Base-by-base conservation (phyloP, 1,140 invertebrate genomes). In the Ectropis grisescens region DNA sequence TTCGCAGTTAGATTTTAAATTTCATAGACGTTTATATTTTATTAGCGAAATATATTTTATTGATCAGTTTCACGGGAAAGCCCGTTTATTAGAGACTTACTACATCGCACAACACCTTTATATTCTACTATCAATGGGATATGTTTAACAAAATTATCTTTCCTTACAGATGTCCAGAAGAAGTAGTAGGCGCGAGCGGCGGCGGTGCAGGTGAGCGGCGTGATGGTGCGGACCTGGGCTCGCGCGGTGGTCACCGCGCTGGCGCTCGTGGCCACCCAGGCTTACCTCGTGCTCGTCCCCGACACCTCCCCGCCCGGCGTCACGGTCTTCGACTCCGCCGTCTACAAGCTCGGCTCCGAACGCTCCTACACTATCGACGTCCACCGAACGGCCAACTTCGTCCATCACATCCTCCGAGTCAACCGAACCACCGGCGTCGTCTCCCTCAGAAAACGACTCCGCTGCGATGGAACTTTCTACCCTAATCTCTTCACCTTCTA, bases 401-500 rank as follows among this genome's bases (percentile, higher is more conserved):
- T 94, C 1, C 86, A 89, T 37, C 89, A 90, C 52, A 83, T 94
- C 29, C 84, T 95, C 25, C 82, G 87, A 38, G 91, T 95, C 13
- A 89, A 92, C 61, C 85, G 87, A 19, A 86, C 89, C 47, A 88
- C 84, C 29, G 93, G 93, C 1, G 85, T 88, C 30, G 88, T 95
- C n/a, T 87, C 86, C 1, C 65, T 94, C n/a, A 86, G 88, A 38
- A 87, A 88, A 46, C 75, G 80, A 9, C 72, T 95, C n/a, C 85
- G 87, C 47, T 95, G 93, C 74, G 89, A 93, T 41, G 91, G 91
- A 14, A 83, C 93, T 5, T 89, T 90, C 32, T 94, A 94, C 56
- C 91, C 93, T 0, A 90, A 92, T 47, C 84, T 94, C 10, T 93
- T 95, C 69, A 93, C 92, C 2, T 87, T 94, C 47, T 93, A 93